Evolutionary conservation across 2,113 vertebrate genomes (phyloP).

Genomic region (Pontoporia blainvillei): DNA sequence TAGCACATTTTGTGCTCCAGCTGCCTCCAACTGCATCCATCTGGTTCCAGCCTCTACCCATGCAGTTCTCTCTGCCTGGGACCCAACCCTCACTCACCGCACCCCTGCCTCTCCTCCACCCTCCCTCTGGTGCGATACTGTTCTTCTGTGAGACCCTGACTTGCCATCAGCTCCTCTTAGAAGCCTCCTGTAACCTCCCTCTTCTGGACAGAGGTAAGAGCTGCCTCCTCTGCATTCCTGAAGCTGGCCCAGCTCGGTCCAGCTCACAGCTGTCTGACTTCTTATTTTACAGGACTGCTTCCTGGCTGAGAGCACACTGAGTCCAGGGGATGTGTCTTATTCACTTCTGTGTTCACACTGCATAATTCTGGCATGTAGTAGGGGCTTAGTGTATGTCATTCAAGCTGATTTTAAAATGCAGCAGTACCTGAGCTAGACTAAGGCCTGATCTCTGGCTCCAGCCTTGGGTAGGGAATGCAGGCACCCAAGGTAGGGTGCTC

Average conservation of each 20-base stretch:
- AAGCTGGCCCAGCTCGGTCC: not conserved
- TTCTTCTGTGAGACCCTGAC: not conserved
- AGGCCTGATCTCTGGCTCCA: not conserved
- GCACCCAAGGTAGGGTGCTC: fast-evolving
- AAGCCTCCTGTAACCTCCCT: not conserved
- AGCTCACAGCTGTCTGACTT: not conserved
- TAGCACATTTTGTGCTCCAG: not conserved
- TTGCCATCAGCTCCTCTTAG: not conserved
- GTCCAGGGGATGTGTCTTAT: not conserved
- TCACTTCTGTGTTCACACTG: not conserved
- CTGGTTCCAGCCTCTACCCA: not conserved
- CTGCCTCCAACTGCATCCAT: not conserved
- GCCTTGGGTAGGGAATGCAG: not conserved
- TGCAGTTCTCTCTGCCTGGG: not conserved
- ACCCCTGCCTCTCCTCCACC: not conserved
- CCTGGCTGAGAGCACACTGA: not conserved
- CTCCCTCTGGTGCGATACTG: not conserved
- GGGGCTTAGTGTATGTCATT: not conserved
- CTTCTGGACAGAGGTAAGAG: not conserved
- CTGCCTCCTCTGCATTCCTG: too few relatives aligned
- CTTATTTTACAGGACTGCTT: not conserved
- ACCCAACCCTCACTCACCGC: not conserved
- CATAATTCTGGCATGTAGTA: not conserved
- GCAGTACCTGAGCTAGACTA: not conserved
- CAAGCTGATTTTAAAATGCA: not conserved